Conservation (phyloP, 2,797 vertebrate genomes). For the Pseudochirops cupreus region DNA sequence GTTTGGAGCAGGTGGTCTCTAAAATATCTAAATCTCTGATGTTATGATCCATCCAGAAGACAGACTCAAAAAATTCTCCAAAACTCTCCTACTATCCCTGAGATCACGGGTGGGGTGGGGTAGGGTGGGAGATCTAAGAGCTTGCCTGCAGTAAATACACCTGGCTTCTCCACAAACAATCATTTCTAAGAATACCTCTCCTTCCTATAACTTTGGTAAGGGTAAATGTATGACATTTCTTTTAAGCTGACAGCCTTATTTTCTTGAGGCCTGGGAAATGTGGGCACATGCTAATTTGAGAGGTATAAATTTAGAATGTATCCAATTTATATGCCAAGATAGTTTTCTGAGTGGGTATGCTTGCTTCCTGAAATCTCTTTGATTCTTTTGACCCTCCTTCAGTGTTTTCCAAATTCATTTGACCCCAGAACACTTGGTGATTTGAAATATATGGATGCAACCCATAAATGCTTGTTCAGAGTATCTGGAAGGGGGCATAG, state of each 20-base stretch:
- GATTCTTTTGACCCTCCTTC: slow-evolving; percentile 29
- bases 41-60: neutral
- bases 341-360: slow-evolving; percentile 13
- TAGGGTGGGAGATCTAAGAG: neutral
- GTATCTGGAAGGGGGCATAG: neutral
- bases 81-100: neutral
- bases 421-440: neutral
- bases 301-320: slow-evolving; percentile 31
- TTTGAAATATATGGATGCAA: neutral
- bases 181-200: slow-evolving; percentile 51
- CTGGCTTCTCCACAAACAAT: neutral
- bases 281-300: slow-evolving; percentile 21
- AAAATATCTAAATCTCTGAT: neutral
- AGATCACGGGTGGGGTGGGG: neutral
- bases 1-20: neutral
- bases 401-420: slow-evolving; percentile 43
- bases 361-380: neutral
- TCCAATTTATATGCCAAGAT: slow-evolving; percentile 7
- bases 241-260: slow-evolving; percentile 58
- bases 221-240: slow-evolving; percentile 26
- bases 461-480: neutral
- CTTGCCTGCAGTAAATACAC: neutral
- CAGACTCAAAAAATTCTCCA: neutral
- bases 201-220: slow-evolving; percentile 48
- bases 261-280: neutral